Evolutionary conservation across 2,888 invertebrate species (phyloP).

Genomic region (Oxycera nigricornis): DNA sequence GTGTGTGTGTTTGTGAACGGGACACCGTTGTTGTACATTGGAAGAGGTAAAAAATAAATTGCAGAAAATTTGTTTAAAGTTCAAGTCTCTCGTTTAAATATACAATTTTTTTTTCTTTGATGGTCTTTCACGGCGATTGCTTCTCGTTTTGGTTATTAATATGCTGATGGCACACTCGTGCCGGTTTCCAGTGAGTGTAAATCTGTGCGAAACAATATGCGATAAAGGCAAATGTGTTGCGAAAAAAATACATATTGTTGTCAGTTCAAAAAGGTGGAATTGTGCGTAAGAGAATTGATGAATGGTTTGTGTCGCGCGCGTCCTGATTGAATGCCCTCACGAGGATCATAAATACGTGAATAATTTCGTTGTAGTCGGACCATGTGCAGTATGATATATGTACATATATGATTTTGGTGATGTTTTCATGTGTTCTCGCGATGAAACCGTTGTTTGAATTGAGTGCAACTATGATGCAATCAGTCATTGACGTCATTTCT

Average conservation of each 20-base stretch:
- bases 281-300: conserved; percentile 12
- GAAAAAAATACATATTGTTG: background rate
- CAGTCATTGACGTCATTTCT: too few species aligned
- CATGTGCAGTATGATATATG: too few species aligned
- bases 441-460: too few species aligned
- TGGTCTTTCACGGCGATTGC: too few species aligned
- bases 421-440: too few species aligned
- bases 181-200: conserved; percentile 6
- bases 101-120: background rate
- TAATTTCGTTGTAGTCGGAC: too few species aligned
- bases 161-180: conserved; percentile 9
- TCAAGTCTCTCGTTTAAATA: background rate
- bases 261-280: background rate
- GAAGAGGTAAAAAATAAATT: conserved; percentile 9
- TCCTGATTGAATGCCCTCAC: too few species aligned
- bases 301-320: background rate
- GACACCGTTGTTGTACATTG: background rate
- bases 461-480: too few species aligned
- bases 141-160: conserved; percentile 20
- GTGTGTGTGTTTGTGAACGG: too few species aligned
- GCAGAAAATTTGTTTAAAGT: conserved; percentile 13
- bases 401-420: too few species aligned
- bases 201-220: background rate
- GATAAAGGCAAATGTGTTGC: background rate
- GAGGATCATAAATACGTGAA: too few species aligned